Evolutionary conservation across 1,140 invertebrate species (phyloP), one percentile per base, ranked within the genome.

Genomic region (Lepidostoma basale): DNA sequence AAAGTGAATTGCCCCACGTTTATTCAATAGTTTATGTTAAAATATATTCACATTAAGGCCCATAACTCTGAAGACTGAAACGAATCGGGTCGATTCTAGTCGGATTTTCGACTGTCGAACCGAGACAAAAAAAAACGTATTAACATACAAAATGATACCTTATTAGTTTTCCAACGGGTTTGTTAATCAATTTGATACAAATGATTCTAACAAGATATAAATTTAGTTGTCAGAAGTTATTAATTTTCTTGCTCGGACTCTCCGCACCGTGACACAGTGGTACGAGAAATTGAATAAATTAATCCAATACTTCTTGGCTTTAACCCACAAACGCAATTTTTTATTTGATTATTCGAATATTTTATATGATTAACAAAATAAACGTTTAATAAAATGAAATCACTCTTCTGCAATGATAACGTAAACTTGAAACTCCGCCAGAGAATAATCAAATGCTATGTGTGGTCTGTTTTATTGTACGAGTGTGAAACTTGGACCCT

Each of bases 181-280:
- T 30, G 25, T 26, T 54, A 54, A 54, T 54, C 49, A 54, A 54
- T 54, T 54, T 54, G 49, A 20, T 54, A 54, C 49, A 54, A 54
- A 54, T 54, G 49, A 30, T 54, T 54, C 25, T 54, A 54, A 54
- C 49, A 54, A 54, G 49, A 54, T 54, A 54, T 54, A 54, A 54
- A 54, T 54, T 54, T 26, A 54, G 25, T 54, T 54, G 49, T 54
- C 49, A 28, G 9, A 26, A 28, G 16, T 54, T 54, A 54, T 54
- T 54, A 54, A 54, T 54, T 54, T 30, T 54, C 5, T 3, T 30
- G 25, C 16, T 28, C 20, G 49, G 16, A 54, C 30, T 30, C 10
- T 36, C 33, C 9, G 33, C 33, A 3, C 33, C 33, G 33, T 36
- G 5, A 36, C 33, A 36, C 33, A 36, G 33, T 36, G 33, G 14